phyloP scores from a whole-genome alignment of 2,888 invertebrate species.

The Pedicia rivosa region DNA sequence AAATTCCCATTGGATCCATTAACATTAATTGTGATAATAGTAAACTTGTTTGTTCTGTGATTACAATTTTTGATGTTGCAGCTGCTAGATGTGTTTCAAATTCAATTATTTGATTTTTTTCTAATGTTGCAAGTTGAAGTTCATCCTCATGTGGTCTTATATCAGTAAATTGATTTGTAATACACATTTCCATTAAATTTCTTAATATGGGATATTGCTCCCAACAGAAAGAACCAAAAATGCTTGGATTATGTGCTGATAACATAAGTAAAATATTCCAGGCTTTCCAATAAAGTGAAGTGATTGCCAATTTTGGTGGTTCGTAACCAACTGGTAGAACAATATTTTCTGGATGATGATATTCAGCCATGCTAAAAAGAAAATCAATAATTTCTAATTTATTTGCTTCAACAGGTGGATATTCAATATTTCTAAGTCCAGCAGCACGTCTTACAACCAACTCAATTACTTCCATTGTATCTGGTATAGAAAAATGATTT shows the following conservation, averaged over 20 bases:
- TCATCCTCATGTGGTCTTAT: constrained; percentile 47
- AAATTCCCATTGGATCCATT: constrained; percentile 70
- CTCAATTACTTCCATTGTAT: constrained; percentile 75
- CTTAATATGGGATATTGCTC: constrained; percentile 79
- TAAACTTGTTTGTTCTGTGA: constrained; percentile 79
- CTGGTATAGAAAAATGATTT: constrained; percentile 61
- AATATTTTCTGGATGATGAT: constrained; percentile 87
- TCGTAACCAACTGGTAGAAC: constrained; percentile 64
- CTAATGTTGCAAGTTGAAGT: constrained; percentile 48
- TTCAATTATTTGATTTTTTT: constrained; percentile 65
- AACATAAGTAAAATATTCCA: constrained; percentile 79
- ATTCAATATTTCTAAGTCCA: constrained; percentile 52
- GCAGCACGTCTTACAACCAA: constrained; percentile 74
- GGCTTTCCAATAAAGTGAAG: constrained; percentile 88
- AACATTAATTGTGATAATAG: constrained; percentile 71
- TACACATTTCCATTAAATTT: constrained; percentile 90
- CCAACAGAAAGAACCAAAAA: constrained; percentile 77
- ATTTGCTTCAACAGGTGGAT: constrained; percentile 55
- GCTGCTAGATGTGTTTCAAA: constrained; percentile 89
- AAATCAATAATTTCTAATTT: constrained; percentile 77
- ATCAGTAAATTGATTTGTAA: constrained; percentile 54
- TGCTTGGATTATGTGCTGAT: constrained; percentile 81
- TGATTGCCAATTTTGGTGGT: constrained; percentile 78
- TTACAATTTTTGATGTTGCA: constrained; percentile 69
- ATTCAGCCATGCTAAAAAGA: constrained; percentile 77